Evolutionary conservation across 1,140 invertebrate genomes (phyloP), one percentile per base, ranked within the genome.

Genomic region (Neodiprion lecontei): DNA sequence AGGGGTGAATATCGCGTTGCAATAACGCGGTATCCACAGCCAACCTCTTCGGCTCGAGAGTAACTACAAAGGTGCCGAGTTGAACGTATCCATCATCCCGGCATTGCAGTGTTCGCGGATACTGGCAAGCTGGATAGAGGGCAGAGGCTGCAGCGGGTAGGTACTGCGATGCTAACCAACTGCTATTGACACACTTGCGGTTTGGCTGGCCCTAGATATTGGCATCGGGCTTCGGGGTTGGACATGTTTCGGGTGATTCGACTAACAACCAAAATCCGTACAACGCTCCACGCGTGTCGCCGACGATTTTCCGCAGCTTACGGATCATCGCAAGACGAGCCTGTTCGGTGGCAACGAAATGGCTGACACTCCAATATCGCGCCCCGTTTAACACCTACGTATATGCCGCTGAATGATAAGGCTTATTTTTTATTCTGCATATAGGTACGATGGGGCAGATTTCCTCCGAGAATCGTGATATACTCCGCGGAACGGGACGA

Each of bases 101-200:
- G n/a, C n/a, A 61, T 17, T 61, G 11, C 53, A 17, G n/a, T 61
- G 5, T 40, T 40, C 28, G 28, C 4, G 28, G 28, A 40, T 40
- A 40, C 28, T 40, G 28, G 28, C 28, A 40, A 40, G n/a, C 53
- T 61, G 53, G 53, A 14, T 61, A 61, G 53, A 61, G 53, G 53
- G n/a, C n/a, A 40, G 28, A 40, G 28, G 28, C 28, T 40, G n/a
- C 11, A 61, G 53, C 53, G 11, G 3, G 53, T 61, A 61, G 53
- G 53, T 61, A 61, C 53, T 61, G n/a, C 53, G 53, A 61, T 61
- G n/a, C 53, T 17, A 61, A 61, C 53, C 53, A 61, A 61, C 53
- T 61, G 53, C 53, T 61, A 61, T 61, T 61, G 53, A 61, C 53
- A 61, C 53, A 61, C 53, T 61, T 61, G 53, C 53, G 53, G 53